Base-by-base conservation (phyloP, 2,113 vertebrate species). In the Tachycineta bicolor region DNA sequence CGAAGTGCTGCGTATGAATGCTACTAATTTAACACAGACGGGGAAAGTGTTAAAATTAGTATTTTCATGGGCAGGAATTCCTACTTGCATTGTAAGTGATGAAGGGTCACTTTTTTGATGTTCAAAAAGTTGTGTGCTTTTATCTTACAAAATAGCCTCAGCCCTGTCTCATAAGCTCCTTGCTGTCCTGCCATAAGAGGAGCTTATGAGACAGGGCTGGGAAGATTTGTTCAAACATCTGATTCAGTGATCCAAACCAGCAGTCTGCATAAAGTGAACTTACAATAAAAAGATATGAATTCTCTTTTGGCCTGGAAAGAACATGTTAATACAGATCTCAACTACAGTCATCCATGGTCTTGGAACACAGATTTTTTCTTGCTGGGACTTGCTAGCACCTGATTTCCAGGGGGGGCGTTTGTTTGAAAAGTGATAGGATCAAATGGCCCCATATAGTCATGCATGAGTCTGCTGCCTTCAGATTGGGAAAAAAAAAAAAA, bases 11-110 rank as follows among this genome's bases (percentile, higher is more conserved):
- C 5, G 3, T 87, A 87, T 87, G 89, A 95, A 89, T 56, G 53
- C 73, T 87, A 58, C 94, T 96, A 96, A 97, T 96, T 95, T 83
- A 97, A 93, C 41, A 68, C 92, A 96, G 96, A 87, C 62, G 34
- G 28, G 60, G 62, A 81, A 94, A 96, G 88, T 90, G 94, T 94
- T 93, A 84, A 94, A 86, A 81, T 78, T 58, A 92, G 83, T 93
- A 89, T 94, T 94, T 97, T 92, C 49, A 46, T 39, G 64, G 80
- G 62, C 65, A 81, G 86, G 60, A 96, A 93, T 87, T 90, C 79
- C 74, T 94, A 16, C 53, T 92, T 92, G 65, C 49, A 29, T 65
- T 69, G 53, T 83, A 96, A 94, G 90, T 90, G 88, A 90, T 92
- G 90, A 90, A 92, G 77, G 88, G 78, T 89, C 63, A 33, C 37